Evolutionary conservation across 30 jellyfish, hydroid and myxozoan species (phyloP).

Genomic region (Aurelia sp.): DNA sequence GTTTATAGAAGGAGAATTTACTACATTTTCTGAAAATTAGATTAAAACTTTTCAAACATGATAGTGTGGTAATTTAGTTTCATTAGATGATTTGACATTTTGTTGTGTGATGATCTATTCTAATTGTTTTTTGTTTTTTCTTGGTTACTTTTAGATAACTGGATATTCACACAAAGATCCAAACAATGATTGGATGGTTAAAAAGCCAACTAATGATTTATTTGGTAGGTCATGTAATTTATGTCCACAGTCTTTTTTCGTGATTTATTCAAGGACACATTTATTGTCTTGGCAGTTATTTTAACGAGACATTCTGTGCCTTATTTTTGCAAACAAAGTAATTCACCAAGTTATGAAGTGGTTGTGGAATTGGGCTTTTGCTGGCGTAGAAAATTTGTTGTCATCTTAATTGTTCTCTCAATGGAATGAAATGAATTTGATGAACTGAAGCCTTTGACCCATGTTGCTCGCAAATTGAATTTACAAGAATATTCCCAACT

Average conservation of each 20-base stretch:
- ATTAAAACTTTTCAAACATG: too few species aligned
- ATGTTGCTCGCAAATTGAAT: neutral
- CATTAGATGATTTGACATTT: too few species aligned
- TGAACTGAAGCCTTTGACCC: neutral
- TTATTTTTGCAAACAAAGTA: neutral
- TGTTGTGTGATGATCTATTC: neutral
- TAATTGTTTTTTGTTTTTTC: neutral
- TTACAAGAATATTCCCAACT: neutral
- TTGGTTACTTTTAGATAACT: conserved; percentile 70
- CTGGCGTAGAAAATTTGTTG: neutral
- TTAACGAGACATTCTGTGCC: neutral
- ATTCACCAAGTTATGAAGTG: neutral
- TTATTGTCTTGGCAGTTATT: too few species aligned
- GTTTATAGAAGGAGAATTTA: too few species aligned
- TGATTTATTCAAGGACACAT: too few species aligned
- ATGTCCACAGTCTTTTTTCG: too few species aligned
- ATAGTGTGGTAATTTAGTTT: too few species aligned
- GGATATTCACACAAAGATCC: conserved; percentile 99
- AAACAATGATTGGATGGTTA: conserved; percentile 89
- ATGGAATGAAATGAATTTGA: too few species aligned
- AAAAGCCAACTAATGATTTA: conserved; percentile 72
- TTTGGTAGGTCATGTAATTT: conserved; percentile 56
- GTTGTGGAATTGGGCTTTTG: neutral
- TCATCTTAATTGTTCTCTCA: too few species aligned
- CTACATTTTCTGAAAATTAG: too few species aligned